Percentiles rank a stretch among this genome's conserved stretches.
These are phyloP conservation scores for Odontophorus gujanensis DNA, from an alignment of 2,113 vertebrate genomes.

Conservation along the genomic window DNA sequence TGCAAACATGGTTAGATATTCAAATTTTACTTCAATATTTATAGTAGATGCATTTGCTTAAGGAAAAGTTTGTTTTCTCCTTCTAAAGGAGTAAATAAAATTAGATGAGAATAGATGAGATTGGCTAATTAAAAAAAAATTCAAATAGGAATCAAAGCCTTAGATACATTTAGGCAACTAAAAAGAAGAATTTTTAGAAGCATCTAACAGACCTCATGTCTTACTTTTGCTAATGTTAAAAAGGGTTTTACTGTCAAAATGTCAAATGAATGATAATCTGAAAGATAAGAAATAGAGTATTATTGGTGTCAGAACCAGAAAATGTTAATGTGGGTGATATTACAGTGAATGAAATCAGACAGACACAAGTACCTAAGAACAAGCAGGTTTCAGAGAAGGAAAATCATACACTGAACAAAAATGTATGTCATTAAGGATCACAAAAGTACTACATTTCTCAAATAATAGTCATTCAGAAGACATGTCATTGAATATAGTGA, in stretches of 20 bases:
- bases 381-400: neutral
- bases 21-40: neutral
- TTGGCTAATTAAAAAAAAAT: neutral
- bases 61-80: neutral
- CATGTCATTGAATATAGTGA: neutral
- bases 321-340: neutral
- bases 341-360: neutral
- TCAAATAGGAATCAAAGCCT: neutral
- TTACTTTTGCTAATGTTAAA: neutral
- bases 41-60: neutral
- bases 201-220: neutral
- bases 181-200: neutral
- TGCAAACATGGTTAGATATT: neutral
- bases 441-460: neutral
- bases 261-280: neutral
- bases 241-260: neutral
- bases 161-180: neutral
- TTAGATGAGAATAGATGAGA: neutral
- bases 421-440: neutral
- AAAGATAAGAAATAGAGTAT: neutral
- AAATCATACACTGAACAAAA: neutral
- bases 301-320: conserved; percentile 12
- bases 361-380: neutral
- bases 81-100: neutral
- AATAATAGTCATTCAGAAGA: neutral